Evolutionary conservation across 2,888 invertebrate genomes (phyloP), one percentile per base, ranked within the genome.

Genomic region (Dynastes maya): DNA sequence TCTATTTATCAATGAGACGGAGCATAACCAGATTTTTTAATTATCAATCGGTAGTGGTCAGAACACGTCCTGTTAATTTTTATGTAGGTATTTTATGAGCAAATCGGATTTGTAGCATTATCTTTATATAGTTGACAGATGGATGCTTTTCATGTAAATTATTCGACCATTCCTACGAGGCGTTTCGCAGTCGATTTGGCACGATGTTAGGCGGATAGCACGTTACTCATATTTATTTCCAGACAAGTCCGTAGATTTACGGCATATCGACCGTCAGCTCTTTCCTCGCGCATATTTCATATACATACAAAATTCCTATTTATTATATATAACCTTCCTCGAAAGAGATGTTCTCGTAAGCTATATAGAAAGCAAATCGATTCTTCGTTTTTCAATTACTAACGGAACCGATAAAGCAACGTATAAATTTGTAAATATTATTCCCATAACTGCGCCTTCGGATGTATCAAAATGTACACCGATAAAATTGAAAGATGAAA

Each of bases 171-270:
- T 49, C 49, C 9, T 45, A 40, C 27, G 27, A 27, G 32, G 9
- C 45, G 16, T 61, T 58, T 61, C 72, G 61, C 72, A 74, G 61
- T 74, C 63, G 72, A 74, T 74, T 74, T 74, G 61, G 63, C 61
- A 74, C 61, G 61, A 74, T 63, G 72, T 45, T 61, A 29, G 61
- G 72, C 45, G 45, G 72, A 74, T 74, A 49, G 72, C 45, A 74
- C 58, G 72, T 74, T 74, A 74, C 72, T 40, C 72, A 74, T 74
- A 74, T 74, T 74, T 74, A 74, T 74, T 74, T 45, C 61, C 61
- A 32, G 49, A 45, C 72, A 61, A 74, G 61, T 74, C 61, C 72
- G 72, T 45, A 74, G 61, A 74, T 74, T 74, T 74, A 74, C 72
- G 72, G 61, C 49, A 49, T 61, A 74, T 61, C 61, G 58, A 74